phyloP scores from a whole-genome alignment of 1,140 invertebrate genomes.

The Aphis craccivora region DNA sequence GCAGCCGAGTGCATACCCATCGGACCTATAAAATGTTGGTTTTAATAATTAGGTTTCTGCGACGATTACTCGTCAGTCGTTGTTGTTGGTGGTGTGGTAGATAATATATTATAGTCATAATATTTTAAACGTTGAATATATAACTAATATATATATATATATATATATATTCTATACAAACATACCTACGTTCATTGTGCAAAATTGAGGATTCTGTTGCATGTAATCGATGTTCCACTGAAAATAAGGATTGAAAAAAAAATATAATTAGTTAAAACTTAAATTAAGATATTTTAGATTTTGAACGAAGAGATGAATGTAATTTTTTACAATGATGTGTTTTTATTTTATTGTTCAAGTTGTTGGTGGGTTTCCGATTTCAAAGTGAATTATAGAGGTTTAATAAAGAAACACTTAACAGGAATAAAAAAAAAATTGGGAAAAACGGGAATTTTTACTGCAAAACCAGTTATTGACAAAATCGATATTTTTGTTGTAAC shows the following conservation, averaged over 20 bases:
- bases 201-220: constrained; percentile 51
- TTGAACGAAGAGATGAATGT: no score
- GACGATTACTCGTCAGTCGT: background rate
- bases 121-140: background rate
- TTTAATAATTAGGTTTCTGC: background rate
- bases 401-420: no score
- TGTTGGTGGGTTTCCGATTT: no score
- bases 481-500: no score
- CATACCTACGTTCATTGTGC: constrained; percentile 52
- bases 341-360: no score
- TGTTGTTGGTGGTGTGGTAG: background rate
- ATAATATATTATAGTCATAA: background rate
- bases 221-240: constrained; percentile 41
- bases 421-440: no score
- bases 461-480: no score
- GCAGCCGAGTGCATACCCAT: constrained; percentile 55
- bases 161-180: constrained; percentile 25
- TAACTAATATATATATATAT: background rate
- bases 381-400: no score
- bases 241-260: constrained; percentile 20
- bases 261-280: background rate
- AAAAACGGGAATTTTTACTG: no score
- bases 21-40: constrained; percentile 9
- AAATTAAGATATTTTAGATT: background rate
- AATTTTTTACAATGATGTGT: no score